Conservation (phyloP, 1,140 invertebrate species). For the Caenorhabditis remanei region DNA sequence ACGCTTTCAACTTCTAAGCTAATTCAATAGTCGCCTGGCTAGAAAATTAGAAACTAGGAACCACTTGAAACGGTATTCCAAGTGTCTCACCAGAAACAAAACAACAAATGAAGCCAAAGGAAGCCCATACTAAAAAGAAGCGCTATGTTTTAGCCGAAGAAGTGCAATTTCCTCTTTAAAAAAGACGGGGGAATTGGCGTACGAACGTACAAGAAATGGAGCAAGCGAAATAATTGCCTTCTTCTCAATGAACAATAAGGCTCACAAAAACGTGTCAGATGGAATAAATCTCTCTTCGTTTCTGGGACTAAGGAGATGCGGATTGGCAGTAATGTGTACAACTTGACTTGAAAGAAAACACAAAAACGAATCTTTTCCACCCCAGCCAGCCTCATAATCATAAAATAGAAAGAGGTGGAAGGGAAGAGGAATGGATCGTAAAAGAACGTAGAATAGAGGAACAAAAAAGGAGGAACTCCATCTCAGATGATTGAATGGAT, state of each 20-base stretch:
- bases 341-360: slow-evolving; percentile 7
- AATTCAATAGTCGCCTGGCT: no score
- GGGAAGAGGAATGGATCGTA: background rate
- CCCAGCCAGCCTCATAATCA: slow-evolving; percentile 3
- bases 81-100: no score
- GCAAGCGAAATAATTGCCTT: slow-evolving; percentile 20
- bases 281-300: background rate
- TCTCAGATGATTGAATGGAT: slow-evolving; percentile 26
- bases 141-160: background rate
- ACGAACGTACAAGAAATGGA: slow-evolving; percentile 53
- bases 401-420: background rate
- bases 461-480: slow-evolving; percentile 9
- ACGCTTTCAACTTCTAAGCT: no score
- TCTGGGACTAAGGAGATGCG: background rate
- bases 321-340: slow-evolving; percentile 1
- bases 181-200: background rate
- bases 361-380: background rate
- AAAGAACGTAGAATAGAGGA: background rate
- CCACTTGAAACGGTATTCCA: no score
- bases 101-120: no score
- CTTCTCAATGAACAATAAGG: slow-evolving; percentile 2
- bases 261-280: slow-evolving; percentile 23
- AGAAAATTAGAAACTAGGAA: no score
- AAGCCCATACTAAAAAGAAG: background rate
- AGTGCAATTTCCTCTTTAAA: slow-evolving; percentile 31